Conservation (phyloP, 2,797 vertebrate species). For the Parauchenoglanis ngamensis region DNA sequence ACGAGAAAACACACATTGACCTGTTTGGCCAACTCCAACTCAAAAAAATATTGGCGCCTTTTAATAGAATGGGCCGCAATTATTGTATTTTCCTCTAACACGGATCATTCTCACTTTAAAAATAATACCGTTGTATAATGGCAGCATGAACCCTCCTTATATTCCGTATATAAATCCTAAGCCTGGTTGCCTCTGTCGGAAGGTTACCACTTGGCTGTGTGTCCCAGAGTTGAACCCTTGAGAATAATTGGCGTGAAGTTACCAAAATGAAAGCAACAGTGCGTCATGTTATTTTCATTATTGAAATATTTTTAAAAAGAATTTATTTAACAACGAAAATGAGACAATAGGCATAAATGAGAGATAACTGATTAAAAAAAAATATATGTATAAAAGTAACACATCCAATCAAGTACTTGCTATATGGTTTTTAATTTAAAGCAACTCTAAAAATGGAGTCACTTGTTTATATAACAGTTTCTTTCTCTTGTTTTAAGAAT, state of each 20-base stretch:
- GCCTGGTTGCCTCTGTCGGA: background rate
- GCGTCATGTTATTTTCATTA: background rate
- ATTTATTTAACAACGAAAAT: background rate
- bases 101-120: background rate
- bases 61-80: background rate
- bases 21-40: background rate
- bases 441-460: background rate
- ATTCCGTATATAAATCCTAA: background rate
- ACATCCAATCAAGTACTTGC: background rate
- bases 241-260: background rate
- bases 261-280: background rate
- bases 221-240: background rate
- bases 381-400: background rate
- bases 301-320: background rate
- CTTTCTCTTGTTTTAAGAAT: background rate
- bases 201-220: background rate
- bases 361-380: background rate
- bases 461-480: background rate
- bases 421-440: background rate
- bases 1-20: background rate
- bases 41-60: conserved; percentile 1
- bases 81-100: background rate
- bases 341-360: background rate
- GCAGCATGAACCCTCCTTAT: background rate
- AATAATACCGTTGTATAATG: background rate